Evolutionary conservation across 2,888 invertebrate species (phyloP), one percentile per base, ranked within the genome.

Genomic region (Encarsia formosa): DNA sequence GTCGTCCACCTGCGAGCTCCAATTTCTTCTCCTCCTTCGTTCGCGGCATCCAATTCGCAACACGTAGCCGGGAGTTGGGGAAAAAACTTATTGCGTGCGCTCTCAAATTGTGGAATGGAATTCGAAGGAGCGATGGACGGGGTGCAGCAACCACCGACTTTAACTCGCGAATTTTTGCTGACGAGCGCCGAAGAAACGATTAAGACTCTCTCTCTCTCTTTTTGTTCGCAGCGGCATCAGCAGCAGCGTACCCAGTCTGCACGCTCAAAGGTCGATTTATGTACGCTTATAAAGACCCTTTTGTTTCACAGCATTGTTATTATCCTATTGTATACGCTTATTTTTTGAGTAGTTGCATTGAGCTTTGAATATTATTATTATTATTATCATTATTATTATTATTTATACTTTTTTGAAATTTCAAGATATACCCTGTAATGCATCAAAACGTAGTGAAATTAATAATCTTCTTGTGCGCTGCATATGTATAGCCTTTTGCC

Each of bases 31-130:
- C 23, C 11, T 3, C 22, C n/a, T 15, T 15, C n/a, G 22, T n/a
- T n/a, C n/a, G n/a, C n/a, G n/a, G n/a, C n/a, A 46, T 47, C 40
- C 56, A 39, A 56, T 53, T 56, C 56, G 38, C 52, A 49, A 56
- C 56, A 56, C 52, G 56, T 56, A 53, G 49, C 49, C 40, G 40
- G 15, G 43, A 15, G 16, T 11, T 18, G 19, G 32, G 23, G 11
- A 44, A 44, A 48, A 48, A 39, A 51, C 6, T 23, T 2, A 23
- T 22, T 26, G 40, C 39, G 16, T 26, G 18, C 24, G 29, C 18
- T 5, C 15, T 47, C 49, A 50, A 52, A 56, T 52, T 44, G 52
- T 29, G 38, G 15, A 15, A 4, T 11, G 56, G 56, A 47, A 56
- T 56, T 49, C 26, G 22, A 19, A 22, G 8, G 45, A 6, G 23